Conservation (phyloP, 2,113 vertebrate species). For the Ascaphus truei region DNA sequence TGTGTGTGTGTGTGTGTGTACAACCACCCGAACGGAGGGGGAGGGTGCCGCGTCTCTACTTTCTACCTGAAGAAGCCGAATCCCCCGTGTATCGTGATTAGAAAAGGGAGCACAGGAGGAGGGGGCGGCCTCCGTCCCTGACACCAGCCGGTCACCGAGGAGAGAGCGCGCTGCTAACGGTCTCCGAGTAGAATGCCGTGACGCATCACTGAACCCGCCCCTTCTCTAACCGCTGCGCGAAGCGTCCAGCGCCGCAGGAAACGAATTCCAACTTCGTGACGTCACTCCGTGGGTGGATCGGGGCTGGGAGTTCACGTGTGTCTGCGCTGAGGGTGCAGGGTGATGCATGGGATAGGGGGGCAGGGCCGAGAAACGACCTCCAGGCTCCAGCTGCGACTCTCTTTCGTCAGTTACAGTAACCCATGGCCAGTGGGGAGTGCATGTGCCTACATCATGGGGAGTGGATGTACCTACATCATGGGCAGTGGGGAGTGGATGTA, state of each 20-base stretch:
- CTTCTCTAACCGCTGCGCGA: background rate
- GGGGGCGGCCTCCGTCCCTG: background rate
- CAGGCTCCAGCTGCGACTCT: background rate
- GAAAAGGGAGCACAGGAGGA: too few relatives aligned
- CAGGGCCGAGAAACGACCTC: background rate
- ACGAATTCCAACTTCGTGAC: conserved; percentile 14
- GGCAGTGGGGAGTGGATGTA: too few relatives aligned
- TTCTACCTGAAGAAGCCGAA: background rate
- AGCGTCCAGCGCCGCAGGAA: background rate
- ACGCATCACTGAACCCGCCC: background rate
- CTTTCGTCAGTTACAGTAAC: too few relatives aligned
- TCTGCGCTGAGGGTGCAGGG: background rate
- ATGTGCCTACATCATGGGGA: too few relatives aligned
- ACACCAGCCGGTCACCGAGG: background rate
- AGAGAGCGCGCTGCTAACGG: background rate
- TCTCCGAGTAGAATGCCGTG: background rate
- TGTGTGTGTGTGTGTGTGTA: too few relatives aligned
- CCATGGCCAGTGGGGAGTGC: too few relatives aligned
- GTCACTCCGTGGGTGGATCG: background rate
- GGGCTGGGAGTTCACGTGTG: background rate
- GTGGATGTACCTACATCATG: too few relatives aligned
- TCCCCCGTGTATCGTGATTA: background rate
- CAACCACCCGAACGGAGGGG: too few relatives aligned
- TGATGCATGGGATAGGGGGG: background rate
- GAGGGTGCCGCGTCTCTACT: background rate